Evolutionary conservation across 2,888 invertebrate genomes (phyloP).

Genomic region (Dicranocentrus wangi): DNA sequence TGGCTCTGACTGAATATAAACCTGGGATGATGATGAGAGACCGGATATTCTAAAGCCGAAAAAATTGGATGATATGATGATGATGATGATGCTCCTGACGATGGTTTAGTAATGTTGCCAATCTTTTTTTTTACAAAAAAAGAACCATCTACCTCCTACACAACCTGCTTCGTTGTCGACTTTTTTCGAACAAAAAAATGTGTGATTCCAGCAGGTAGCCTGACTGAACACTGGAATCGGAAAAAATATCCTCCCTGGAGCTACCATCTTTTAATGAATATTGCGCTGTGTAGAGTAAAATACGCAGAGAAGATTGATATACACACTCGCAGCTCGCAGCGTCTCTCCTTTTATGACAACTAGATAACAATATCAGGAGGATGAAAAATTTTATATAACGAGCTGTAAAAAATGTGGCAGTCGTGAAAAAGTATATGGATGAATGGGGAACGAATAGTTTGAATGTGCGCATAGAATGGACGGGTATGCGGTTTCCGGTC

Average conservation of each 20-base stretch:
- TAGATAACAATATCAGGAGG: slow-evolving; percentile 33
- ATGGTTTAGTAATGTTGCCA: slow-evolving; percentile 34
- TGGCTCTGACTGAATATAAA: neutral
- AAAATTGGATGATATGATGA: slow-evolving; percentile 51
- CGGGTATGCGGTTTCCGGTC: slow-evolving; percentile 65
- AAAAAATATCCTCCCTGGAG: slow-evolving; percentile 43
- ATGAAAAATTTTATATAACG: slow-evolving; percentile 53
- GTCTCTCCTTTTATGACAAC: slow-evolving; percentile 4
- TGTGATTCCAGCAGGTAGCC: slow-evolving; percentile 6
- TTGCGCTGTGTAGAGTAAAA: neutral
- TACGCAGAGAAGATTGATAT: slow-evolving; percentile 8
- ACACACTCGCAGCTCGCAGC: neutral
- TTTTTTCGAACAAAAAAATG: slow-evolving; percentile 5
- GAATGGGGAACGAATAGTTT: slow-evolving; percentile 36
- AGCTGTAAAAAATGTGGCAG: slow-evolving; percentile 66
- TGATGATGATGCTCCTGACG: slow-evolving; percentile 34
- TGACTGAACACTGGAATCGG: neutral
- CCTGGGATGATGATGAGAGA: slow-evolving; percentile 18
- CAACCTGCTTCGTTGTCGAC: neutral
- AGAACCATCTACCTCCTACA: neutral
- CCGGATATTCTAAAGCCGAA: slow-evolving; percentile 63
- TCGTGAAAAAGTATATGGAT: slow-evolving; percentile 25
- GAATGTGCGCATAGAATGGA: slow-evolving; percentile 42
- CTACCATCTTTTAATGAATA: slow-evolving; percentile 20
- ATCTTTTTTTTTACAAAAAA: slow-evolving; percentile 28